Evolutionary conservation across 2,797 vertebrate genomes (phyloP).

Genomic region (Melanogrammus aeglefinus): DNA sequence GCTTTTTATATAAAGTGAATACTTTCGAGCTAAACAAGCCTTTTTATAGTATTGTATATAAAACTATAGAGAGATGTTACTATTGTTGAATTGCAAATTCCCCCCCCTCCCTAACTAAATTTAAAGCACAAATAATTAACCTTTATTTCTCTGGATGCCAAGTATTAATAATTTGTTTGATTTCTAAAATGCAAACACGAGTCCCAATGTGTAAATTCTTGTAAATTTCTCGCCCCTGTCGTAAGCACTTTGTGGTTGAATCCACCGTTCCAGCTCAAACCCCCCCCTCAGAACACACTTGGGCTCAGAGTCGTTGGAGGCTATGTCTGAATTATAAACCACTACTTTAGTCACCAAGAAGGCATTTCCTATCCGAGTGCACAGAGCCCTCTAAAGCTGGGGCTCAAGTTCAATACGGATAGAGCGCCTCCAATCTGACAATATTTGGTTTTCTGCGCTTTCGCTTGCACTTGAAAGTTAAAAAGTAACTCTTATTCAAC

Average conservation of each 20-base stretch:
- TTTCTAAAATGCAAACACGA: slow-evolving; percentile 61
- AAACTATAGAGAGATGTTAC: slow-evolving; percentile 62
- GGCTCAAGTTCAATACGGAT: slow-evolving; percentile 29
- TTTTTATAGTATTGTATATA: slow-evolving; percentile 67
- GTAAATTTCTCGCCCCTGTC: slow-evolving; percentile 57
- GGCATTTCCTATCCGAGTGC: slow-evolving; percentile 13
- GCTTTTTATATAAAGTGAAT: slow-evolving; percentile 69
- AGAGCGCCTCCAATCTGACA: slow-evolving; percentile 25
- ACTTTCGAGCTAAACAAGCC: slow-evolving; percentile 62
- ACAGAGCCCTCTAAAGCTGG: slow-evolving; percentile 8
- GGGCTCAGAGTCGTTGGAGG: slow-evolving; percentile 41
- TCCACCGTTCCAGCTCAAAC: slow-evolving; percentile 55
- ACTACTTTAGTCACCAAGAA: slow-evolving; percentile 57
- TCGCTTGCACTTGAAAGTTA: slow-evolving; percentile 51
- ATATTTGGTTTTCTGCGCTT: slow-evolving; percentile 35
- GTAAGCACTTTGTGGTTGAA: slow-evolving; percentile 70
- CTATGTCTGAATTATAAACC: slow-evolving; percentile 60
- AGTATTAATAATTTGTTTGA: slow-evolving; percentile 60
- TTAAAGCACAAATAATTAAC: slow-evolving; percentile 69
- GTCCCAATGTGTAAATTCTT: slow-evolving; percentile 40
- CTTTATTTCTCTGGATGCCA: slow-evolving; percentile 66
- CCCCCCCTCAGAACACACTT: slow-evolving; percentile 49
- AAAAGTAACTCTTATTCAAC: slow-evolving; percentile 29
- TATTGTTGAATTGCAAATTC: slow-evolving; percentile 57
- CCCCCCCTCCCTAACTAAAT: slow-evolving; percentile 46